A percentile compares a stretch with the other conserved stretches of the same genome.
Conservation (phyloP, 1,140 invertebrate species). For the Eumaeus atala region DNA sequence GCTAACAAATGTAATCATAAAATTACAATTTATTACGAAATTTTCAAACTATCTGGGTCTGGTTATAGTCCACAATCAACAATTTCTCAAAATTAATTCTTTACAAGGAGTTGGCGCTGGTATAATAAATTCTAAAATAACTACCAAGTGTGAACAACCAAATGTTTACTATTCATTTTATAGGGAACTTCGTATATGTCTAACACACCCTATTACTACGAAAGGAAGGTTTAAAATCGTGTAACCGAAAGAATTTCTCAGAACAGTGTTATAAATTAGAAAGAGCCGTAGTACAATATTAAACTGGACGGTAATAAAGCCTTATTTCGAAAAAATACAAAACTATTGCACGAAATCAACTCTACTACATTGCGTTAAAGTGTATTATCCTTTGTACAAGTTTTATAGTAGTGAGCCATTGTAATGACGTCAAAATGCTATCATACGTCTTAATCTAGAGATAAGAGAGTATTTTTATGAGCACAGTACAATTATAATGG, state of each 20-base stretch:
- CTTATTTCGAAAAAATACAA: conserved; percentile 30
- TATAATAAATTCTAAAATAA: conserved; percentile 40
- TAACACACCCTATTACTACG: conserved; percentile 7
- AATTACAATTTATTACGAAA: too few relatives aligned
- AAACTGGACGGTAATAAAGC: conserved; percentile 47
- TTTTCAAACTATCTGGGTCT: background rate
- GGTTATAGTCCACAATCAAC: conserved; percentile 10
- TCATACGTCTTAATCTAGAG: conserved; percentile 48
- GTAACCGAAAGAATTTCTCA: conserved; percentile 16
- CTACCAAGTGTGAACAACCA: conserved; percentile 42
- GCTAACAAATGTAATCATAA: too few relatives aligned
- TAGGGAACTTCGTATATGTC: background rate
- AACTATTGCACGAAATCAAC: conserved; percentile 14
- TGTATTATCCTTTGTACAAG: conserved; percentile 12
- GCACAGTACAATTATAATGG: conserved; percentile 40
- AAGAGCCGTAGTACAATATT: conserved; percentile 42
- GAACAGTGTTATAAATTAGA: conserved; percentile 34
- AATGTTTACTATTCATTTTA: conserved; percentile 17
- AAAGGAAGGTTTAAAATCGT: conserved; percentile 19
- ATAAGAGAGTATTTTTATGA: conserved; percentile 48
- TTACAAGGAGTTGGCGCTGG: conserved; percentile 23
- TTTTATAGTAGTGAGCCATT: conserved; percentile 4
- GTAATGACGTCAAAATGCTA: conserved; percentile 35
- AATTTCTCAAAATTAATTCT: conserved; percentile 26
- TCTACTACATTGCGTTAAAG: conserved; percentile 19